These are phyloP conservation scores for Aphrophora alni DNA, from an alignment of 2,888 invertebrate species.

Conservation along the genomic window DNA sequence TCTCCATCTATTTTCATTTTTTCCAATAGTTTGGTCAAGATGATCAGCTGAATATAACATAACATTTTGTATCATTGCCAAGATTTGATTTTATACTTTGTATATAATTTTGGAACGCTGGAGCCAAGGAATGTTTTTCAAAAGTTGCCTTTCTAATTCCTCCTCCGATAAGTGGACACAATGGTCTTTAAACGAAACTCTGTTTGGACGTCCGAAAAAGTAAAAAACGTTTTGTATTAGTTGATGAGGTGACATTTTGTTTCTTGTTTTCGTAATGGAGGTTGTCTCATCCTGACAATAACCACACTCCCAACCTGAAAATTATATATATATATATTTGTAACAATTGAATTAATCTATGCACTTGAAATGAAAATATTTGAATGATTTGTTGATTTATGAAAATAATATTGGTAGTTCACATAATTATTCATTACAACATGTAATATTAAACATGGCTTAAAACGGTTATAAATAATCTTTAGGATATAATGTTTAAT, in stretches of 20 bases:
- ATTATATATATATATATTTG: too few species aligned
- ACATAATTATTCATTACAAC: too few species aligned
- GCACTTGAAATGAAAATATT: too few species aligned
- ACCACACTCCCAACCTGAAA: not conserved
- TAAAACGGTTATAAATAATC: too few species aligned
- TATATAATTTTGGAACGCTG: not conserved
- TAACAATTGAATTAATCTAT: too few species aligned
- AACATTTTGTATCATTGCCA: not conserved
- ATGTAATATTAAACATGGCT: too few species aligned
- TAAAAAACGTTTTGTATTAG: not conserved
- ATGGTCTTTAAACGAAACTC: not conserved
- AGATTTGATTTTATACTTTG: not conserved
- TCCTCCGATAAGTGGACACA: not conserved
- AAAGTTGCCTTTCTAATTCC: not conserved
- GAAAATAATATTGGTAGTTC: too few species aligned
- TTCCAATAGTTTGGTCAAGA: not conserved
- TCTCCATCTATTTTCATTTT: not conserved
- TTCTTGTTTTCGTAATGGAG: not conserved
- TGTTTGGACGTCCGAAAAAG: not conserved
- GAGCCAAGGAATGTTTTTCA: not conserved
- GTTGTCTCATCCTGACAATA: not conserved
- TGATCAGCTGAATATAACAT: not conserved
- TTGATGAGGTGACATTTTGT: not conserved
- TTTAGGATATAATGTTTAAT: too few species aligned
- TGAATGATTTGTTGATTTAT: too few species aligned